Base-by-base conservation (phyloP, 2,888 invertebrate genomes). In the Andrena chrysosceles region DNA sequence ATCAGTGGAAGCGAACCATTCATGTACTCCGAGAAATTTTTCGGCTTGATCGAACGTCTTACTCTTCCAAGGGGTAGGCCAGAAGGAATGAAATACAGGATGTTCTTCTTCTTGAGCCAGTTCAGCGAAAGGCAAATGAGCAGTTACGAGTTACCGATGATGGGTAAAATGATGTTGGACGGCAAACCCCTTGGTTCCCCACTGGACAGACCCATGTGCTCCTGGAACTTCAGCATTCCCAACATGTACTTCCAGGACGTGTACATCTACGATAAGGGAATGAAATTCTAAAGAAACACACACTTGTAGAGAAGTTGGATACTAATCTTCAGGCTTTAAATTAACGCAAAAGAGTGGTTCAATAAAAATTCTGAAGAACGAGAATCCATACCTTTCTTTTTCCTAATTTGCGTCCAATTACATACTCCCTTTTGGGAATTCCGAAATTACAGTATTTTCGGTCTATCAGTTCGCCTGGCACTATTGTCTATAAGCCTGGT, bases 191-290 rank as follows among this genome's bases (percentile, higher is more conserved):
- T 95, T 86, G 95, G 95, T 70, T 96, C 94, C 93, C 96, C 96
- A 42, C 94, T 96, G 81, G 96, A 96, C 92, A 94, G 96, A 78
- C 95, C 95, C 20, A 93, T 95, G 78, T 76, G 90, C 60, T 94
- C 94, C 75, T 93, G 91, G 87, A 94, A 93, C 94, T 94, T 95
- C 93, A 91, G 94, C 64, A 94, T 95, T 77, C 95, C 95, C 35
- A 96, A 96, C 93, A 95, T 95, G 94, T 95, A 92, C 95, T 95
- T 95, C 92, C 94, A 95, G 93, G 96, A 96, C 89, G 95, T 96
- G 5, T 81, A 90, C 66, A 94, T 96, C 88, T 95, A 94, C 93
- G 20, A 64, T 16, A 67, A 77, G 16, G 79, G 31, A 6, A 71
- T 71, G 64, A 69, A 69, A 52, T 81, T 66, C 29, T 81, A 66